These are phyloP conservation scores for Ptychochromis oligacanthus DNA, from an alignment of 2,113 vertebrate species.

Conservation along the genomic window DNA sequence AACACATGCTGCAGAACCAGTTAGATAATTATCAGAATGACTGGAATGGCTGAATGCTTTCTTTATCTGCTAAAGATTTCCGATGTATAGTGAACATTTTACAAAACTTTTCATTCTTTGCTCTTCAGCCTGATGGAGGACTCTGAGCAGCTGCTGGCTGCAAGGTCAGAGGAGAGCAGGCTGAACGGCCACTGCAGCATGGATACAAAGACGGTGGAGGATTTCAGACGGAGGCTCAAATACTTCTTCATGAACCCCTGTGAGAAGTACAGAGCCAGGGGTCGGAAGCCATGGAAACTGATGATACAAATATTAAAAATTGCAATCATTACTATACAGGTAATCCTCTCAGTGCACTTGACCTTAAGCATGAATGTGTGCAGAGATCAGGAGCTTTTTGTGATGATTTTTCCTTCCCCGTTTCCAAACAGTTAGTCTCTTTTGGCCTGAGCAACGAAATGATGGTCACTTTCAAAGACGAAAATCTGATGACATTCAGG, in stretches of 20 bases:
- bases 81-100: not conserved
- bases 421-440: slow-evolving; percentile 85
- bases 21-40: slow-evolving; percentile 74
- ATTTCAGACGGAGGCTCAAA: slow-evolving; percentile 90
- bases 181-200: slow-evolving; percentile 3
- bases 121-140: slow-evolving; percentile 60
- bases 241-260: slow-evolving; percentile 98
- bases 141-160: slow-evolving; percentile 21
- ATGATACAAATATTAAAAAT: slow-evolving; percentile 93
- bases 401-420: not conserved
- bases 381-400: not conserved
- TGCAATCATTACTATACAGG: slow-evolving; percentile 90
- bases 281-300: slow-evolving; percentile 95
- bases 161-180: slow-evolving; percentile 17
- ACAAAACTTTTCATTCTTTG: not conserved
- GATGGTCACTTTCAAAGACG: slow-evolving; percentile 95
- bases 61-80: not conserved
- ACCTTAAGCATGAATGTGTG: not conserved
- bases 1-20: slow-evolving; percentile 61
- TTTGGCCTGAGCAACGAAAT: slow-evolving; percentile 97
- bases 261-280: slow-evolving; percentile 92
- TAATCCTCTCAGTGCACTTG: slow-evolving; percentile 29
- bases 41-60: slow-evolving; percentile 47
- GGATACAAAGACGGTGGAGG: slow-evolving; percentile 82
- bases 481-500: slow-evolving; percentile 90